Evolutionary conservation across 2,888 invertebrate species (phyloP), one percentile per base, ranked within the genome.

Genomic region (Cryptocephalus primarius): DNA sequence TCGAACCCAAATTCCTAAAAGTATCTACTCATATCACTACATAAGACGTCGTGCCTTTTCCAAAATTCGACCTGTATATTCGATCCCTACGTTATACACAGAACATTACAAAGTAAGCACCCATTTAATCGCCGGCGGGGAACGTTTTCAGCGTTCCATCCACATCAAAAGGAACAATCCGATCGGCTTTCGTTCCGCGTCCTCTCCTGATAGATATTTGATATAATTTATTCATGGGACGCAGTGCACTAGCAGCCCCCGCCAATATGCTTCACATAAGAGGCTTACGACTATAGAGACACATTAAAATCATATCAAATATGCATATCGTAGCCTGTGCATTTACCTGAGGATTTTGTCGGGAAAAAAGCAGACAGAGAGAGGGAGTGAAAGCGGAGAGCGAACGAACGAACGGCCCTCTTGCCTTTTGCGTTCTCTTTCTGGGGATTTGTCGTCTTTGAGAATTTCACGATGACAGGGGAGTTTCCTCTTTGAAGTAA

Each of bases 151-250:
- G 6, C 22, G 22, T 22, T 22, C 22, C 22, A 22, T 22, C 22
- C 36, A 36, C 36, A 36, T 36, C 36, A 36, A 36, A 65, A 64
- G 62, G 56, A 56, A 62, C 62, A 62, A 64, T 66, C 64, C 64
- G 65, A 65, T 65, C 65, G 66, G 67, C 64, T 67, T 67, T 66
- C 53, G 57, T 51, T 56, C 55, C 60, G n/a, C 36, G 36, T 36
- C 36, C 36, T 36, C 36, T 36, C 36, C 36, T 36, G 79, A 79
- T 79, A 79, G 79, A 78, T 79, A 79, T 79, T 78, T 79, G 77
- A 79, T 79, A 78, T 79, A 76, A 79, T 79, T 79, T 79, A 79
- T 79, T 79, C 79, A 79, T 79, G 73, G 75, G 67, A 63, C 68
- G 73, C 36, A 74, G 72, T 77, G 75, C 68, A 60, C 36, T 6